phyloP scores from a whole-genome alignment of 2,113 vertebrate genomes.

The Passer domesticus region DNA sequence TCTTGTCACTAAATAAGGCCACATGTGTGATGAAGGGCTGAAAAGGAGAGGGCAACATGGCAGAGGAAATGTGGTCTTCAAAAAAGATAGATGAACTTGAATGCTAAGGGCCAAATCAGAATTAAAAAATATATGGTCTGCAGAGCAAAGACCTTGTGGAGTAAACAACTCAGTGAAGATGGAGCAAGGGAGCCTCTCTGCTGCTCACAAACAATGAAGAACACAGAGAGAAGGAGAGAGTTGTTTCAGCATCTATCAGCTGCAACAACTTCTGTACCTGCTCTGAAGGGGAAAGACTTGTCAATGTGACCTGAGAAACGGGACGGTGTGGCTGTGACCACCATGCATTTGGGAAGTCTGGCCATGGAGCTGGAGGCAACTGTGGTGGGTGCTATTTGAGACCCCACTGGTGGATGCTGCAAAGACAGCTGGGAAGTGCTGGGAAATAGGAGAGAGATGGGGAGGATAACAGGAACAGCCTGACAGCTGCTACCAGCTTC shows the following conservation, averaged over 20 bases:
- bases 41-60: background rate
- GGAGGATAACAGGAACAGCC: background rate
- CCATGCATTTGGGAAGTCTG: background rate
- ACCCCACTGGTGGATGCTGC: background rate
- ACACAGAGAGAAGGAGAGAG: background rate
- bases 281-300: background rate
- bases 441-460: background rate
- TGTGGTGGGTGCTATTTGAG: background rate
- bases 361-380: background rate
- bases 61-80: background rate
- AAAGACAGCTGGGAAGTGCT: background rate
- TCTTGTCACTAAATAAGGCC: background rate
- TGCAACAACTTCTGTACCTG: background rate
- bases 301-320: background rate
- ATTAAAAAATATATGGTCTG: background rate
- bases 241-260: background rate
- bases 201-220: background rate
- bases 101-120: background rate
- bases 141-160: background rate
- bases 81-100: background rate
- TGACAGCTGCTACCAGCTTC: background rate
- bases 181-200: background rate
- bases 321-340: fast-evolving
- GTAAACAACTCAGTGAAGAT: fast-evolving
- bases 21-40: background rate